Evolutionary conservation across 2,888 invertebrate species (phyloP).

Genomic region (Mamestra brassicae): DNA sequence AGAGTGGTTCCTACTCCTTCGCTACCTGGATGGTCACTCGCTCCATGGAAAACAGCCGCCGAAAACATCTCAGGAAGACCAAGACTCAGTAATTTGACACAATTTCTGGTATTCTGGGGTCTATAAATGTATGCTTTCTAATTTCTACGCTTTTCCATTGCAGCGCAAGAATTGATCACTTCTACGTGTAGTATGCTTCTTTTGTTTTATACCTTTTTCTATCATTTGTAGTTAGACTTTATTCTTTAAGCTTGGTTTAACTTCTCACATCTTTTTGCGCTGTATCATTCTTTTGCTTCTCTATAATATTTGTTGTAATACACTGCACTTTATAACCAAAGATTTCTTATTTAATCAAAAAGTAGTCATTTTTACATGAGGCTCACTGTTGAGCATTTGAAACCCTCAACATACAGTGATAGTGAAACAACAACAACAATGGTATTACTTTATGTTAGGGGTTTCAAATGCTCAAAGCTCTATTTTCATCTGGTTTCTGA

Average conservation of each 20-base stretch:
- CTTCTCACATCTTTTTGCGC: conserved; percentile 19
- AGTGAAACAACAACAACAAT: too few relatives aligned
- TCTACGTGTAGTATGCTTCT: not conserved
- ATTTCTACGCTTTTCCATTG: conserved; percentile 2
- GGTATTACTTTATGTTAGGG: not conserved
- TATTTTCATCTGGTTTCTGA: not conserved
- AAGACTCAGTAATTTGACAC: conserved; percentile 81
- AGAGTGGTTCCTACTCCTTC: conserved; percentile 88
- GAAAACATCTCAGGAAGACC: conserved; percentile 90
- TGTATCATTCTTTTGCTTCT: not conserved
- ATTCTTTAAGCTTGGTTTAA: not conserved
- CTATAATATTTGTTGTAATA: conserved; percentile 6
- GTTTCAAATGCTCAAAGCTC: conserved; percentile 17
- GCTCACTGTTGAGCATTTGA: not conserved
- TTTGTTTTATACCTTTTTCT: not conserved
- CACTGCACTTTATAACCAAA: conserved; percentile 45
- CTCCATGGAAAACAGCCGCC: conserved; percentile 92
- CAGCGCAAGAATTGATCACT: conserved; percentile 7
- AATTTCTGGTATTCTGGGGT: conserved; percentile 10
- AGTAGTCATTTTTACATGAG: conserved; percentile 28
- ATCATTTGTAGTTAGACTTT: not conserved
- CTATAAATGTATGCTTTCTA: conserved; percentile 30
- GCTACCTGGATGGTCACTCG: conserved; percentile 92
- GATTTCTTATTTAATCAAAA: conserved; percentile 32
- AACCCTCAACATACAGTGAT: not conserved